A percentile compares a stretch with the other conserved stretches of the same genome.
Conservation (phyloP, 2,113 vertebrate genomes). For the Chauna torquata region DNA sequence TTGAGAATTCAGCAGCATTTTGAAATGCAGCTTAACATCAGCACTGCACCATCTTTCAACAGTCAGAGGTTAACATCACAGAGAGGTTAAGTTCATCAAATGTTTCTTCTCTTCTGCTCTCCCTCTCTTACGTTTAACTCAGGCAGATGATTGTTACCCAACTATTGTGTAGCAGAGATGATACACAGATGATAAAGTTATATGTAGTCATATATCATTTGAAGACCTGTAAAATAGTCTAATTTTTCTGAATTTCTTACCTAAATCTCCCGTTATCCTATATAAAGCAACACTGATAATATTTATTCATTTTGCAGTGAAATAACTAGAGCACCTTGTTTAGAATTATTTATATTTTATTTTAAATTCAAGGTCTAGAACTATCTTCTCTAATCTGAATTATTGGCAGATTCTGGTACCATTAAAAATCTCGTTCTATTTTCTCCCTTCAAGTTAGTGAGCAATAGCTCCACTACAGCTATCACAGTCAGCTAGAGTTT, state of each 20-base stretch:
- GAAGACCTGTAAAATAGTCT: not conserved
- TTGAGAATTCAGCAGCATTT: not conserved
- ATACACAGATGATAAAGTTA: not conserved
- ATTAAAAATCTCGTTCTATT: not conserved
- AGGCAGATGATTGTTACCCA: not conserved
- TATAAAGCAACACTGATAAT: not conserved
- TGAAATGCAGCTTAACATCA: not conserved
- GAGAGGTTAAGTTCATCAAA: not conserved
- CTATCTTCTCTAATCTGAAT: not conserved
- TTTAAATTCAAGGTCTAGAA: not conserved
- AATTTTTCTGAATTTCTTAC: not conserved
- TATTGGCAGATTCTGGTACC: not conserved
- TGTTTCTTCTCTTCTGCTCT: not conserved
- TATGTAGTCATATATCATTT: not conserved
- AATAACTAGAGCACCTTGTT: not conserved
- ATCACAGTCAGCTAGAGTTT: not conserved
- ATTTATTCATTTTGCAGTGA: not conserved
- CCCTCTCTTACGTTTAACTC: not conserved
- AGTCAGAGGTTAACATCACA: not conserved
- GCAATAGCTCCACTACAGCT: not conserved
- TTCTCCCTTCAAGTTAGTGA: not conserved
- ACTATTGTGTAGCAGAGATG: not conserved
- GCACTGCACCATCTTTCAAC: not conserved
- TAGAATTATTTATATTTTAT: not conserved
- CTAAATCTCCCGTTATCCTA: not conserved